Evolutionary conservation across 2,888 invertebrate species (phyloP).

Genomic region (Gari tellinella): DNA sequence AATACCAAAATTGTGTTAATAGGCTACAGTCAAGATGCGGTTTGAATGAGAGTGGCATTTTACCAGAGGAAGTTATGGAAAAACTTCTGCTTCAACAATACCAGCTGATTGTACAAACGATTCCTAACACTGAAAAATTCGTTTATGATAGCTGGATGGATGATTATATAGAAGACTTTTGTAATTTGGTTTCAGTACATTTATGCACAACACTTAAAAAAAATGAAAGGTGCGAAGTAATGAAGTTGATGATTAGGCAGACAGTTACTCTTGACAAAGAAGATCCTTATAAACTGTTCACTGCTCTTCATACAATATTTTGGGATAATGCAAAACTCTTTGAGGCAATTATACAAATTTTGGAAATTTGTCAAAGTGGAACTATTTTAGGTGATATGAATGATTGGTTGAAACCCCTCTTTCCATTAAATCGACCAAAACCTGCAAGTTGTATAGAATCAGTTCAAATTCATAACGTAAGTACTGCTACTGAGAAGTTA

Average conservation of each 20-base stretch:
- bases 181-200: slow-evolving; percentile 13
- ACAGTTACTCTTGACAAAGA: background rate
- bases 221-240: slow-evolving; percentile 1
- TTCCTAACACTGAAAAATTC: slow-evolving; percentile 16
- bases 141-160: slow-evolving; percentile 2
- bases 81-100: slow-evolving; percentile 38
- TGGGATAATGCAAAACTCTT: slow-evolving; percentile 14
- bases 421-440: too few species aligned
- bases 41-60: slow-evolving; percentile 43
- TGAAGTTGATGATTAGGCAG: background rate
- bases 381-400: background rate
- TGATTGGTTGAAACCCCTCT: background rate
- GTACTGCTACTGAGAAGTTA: background rate
- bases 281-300: background rate
- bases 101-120: slow-evolving; percentile 25
- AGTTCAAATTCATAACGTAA: background rate
- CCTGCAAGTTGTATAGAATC: background rate
- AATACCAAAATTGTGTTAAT: slow-evolving; percentile 44
- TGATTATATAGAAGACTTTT: slow-evolving; percentile 47
- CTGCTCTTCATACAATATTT: slow-evolving; percentile 21
- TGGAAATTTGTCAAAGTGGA: slow-evolving; percentile 19
- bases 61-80: slow-evolving; percentile 44
- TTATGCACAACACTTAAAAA: background rate
- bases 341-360: slow-evolving; percentile 18
- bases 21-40: slow-evolving; percentile 44